Conservation (phyloP, 2,113 vertebrate genomes). For the Cyanistes caeruleus region DNA sequence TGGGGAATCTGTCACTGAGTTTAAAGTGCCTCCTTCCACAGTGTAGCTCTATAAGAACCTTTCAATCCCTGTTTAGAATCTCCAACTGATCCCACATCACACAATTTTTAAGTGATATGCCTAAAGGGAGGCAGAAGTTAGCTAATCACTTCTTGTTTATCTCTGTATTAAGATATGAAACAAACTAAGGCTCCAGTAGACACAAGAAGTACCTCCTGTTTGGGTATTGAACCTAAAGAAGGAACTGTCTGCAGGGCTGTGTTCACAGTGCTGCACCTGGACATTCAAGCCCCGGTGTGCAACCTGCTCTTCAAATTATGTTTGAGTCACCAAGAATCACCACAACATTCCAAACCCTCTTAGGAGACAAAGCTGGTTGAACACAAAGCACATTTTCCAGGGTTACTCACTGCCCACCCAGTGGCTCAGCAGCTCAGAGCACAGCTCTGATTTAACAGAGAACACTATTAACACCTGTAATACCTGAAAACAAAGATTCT, state of each 20-base stretch:
- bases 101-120: conserved; percentile 10
- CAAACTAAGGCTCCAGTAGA: neutral
- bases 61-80: conserved; percentile 30
- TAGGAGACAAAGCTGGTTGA: fast-evolving
- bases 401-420: neutral
- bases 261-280: neutral
- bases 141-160: neutral
- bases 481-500: neutral
- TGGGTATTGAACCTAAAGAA: neutral
- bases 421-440: neutral
- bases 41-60: neutral
- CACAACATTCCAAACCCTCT: neutral
- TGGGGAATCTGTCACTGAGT: conserved; percentile 1
- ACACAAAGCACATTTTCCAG: neutral
- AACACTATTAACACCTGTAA: neutral
- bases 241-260: neutral
- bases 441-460: neutral
- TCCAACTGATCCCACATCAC: conserved; percentile 25
- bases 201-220: neutral
- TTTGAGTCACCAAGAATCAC: neutral
- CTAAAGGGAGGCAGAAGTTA: conserved; percentile 33
- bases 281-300: no score
- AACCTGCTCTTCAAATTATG: fast-evolving
- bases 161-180: neutral
- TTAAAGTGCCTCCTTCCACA: neutral